Evolutionary conservation across 1,140 invertebrate genomes (phyloP).

Genomic region (Saxidomus purpurata): DNA sequence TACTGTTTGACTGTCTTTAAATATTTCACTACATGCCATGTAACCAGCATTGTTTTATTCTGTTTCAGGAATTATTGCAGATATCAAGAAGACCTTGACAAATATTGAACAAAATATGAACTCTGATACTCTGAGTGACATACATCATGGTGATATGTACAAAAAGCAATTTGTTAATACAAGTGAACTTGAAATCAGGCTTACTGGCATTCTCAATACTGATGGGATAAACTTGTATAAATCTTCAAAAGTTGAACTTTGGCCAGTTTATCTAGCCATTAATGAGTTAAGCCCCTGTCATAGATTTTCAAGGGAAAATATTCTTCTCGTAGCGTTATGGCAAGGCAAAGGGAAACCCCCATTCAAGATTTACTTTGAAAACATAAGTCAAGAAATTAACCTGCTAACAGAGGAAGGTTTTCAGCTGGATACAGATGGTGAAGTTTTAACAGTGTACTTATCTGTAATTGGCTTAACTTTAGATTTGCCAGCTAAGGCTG

Average conservation of each 20-base stretch:
- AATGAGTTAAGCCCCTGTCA: conserved; percentile 62
- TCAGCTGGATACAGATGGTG: neutral
- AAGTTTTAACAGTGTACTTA: neutral
- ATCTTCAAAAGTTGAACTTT: conserved; percentile 69
- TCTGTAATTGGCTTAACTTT: neutral
- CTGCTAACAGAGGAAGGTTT: conserved; percentile 8
- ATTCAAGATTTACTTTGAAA: conserved; percentile 43
- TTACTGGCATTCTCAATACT: conserved; percentile 61
- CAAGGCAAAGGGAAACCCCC: conserved; percentile 66
- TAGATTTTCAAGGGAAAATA: conserved; percentile 69
- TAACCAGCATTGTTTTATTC: neutral
- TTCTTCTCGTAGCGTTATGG: conserved; percentile 60
- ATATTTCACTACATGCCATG: conserved; percentile 6
- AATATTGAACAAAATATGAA: neutral
- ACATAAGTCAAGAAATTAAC: conserved; percentile 52
- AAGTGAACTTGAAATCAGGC: neutral
- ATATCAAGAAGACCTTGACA: conserved; percentile 12
- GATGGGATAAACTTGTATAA: conserved; percentile 69
- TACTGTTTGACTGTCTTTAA: no score
- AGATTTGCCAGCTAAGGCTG: conserved; percentile 57
- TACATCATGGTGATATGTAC: conserved; percentile 23
- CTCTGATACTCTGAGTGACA: conserved; percentile 25
- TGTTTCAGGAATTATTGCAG: neutral
- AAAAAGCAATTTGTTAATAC: neutral
- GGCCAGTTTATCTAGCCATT: conserved; percentile 68